Percentiles rank a stretch among this genome's conserved stretches.
Conservation (phyloP, 37 sponge, comb jelly and placozoan species). For the Tethya wilhelma region DNA sequence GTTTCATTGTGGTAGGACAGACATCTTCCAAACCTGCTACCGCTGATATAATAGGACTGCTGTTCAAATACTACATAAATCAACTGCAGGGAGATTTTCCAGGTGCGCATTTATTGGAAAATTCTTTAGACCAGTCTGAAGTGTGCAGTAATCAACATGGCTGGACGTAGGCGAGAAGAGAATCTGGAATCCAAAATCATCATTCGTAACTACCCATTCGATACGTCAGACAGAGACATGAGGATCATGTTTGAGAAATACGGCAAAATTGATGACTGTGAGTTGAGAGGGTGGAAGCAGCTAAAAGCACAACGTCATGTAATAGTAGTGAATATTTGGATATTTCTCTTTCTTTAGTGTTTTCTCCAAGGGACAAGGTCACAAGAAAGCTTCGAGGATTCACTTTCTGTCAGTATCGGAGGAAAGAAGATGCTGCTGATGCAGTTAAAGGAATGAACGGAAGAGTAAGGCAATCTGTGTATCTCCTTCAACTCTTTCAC, state of each 20-base stretch:
- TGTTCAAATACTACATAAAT: too few relatives aligned
- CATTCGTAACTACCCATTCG: slow-evolving; percentile 63
- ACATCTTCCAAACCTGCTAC: too few relatives aligned
- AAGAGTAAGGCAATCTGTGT: slow-evolving; percentile 43
- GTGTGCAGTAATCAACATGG: not conserved
- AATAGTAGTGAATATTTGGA: not conserved
- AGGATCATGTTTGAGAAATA: slow-evolving; percentile 72
- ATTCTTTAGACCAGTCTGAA: too few relatives aligned
- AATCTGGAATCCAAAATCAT: slow-evolving; percentile 50
- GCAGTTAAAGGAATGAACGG: slow-evolving; percentile 67
- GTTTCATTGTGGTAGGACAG: too few relatives aligned
- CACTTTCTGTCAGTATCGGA: slow-evolving; percentile 59
- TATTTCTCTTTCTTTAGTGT: slow-evolving; percentile 29
- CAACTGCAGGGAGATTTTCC: too few relatives aligned
- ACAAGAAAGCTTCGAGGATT: slow-evolving; percentile 63
- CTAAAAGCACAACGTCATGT: not conserved
- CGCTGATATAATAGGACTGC: too few relatives aligned
- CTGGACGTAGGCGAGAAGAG: slow-evolving; percentile 11
- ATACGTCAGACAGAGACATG: slow-evolving; percentile 46
- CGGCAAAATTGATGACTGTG: slow-evolving; percentile 74
- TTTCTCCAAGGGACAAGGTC: slow-evolving; percentile 47
- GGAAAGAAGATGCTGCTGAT: slow-evolving; percentile 67
- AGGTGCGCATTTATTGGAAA: too few relatives aligned
- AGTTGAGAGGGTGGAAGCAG: not conserved
- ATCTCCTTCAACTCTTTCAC: not conserved